Conservation (phyloP, 53 echinoderm and acorn worm genomes). For the Echinarachnius parma region DNA sequence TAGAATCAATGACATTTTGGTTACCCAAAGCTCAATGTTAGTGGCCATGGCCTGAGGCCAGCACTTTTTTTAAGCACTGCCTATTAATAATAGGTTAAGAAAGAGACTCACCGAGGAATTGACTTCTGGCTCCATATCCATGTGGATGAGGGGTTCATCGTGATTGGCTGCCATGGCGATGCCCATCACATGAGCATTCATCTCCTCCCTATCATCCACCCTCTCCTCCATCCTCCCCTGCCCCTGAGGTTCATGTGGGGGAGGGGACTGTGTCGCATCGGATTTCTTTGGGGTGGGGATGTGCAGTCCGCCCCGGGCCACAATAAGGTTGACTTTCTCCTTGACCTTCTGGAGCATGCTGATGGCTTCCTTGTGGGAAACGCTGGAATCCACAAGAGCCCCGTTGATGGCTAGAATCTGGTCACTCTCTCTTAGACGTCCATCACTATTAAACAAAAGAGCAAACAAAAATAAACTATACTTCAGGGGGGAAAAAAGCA, state of each 20-base stretch:
- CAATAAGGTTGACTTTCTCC: constrained; percentile 75
- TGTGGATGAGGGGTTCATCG: constrained; percentile 9
- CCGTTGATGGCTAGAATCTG: constrained; percentile 95
- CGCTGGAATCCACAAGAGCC: constrained; percentile 63
- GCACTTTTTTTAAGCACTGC: no score
- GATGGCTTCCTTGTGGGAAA: constrained; percentile 93
- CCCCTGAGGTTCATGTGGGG: constrained; percentile 14
- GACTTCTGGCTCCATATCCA: constrained; percentile 18
- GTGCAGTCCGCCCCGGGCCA: constrained; percentile 79
- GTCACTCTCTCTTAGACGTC: constrained; percentile 80
- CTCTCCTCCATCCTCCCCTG: neutral
- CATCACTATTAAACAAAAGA: no score
- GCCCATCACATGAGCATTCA: neutral
- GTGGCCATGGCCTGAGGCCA: no score
- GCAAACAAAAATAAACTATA: no score
- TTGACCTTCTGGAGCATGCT: constrained; percentile 81
- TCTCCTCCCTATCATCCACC: neutral
- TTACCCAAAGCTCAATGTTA: no score
- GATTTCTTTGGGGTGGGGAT: constrained; percentile 33
- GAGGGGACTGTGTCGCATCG: neutral
- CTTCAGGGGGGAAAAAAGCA: no score
- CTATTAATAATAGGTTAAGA: no score
- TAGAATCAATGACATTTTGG: no score
- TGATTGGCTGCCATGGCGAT: neutral
- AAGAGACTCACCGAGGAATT: constrained; percentile 3